phyloP scores from a whole-genome alignment of 1,140 invertebrate species.

The Pinna nobilis region DNA sequence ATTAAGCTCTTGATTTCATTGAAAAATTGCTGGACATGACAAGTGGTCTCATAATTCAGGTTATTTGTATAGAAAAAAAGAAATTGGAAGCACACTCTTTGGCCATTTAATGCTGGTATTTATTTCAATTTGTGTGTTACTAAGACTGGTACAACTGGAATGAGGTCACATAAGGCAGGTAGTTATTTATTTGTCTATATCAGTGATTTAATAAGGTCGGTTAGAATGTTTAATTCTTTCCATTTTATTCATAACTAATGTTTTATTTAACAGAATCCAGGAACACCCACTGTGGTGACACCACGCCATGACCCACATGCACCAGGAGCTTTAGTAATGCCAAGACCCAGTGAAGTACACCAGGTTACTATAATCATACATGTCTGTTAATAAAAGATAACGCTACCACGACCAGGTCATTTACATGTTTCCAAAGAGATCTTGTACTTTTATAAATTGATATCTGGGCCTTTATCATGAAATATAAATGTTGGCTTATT shows the following conservation, averaged over 20 bases:
- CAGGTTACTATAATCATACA: conserved; percentile 54
- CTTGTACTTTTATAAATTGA: no score
- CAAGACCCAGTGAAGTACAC: conserved; percentile 70
- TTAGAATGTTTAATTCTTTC: not conserved
- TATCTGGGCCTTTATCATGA: no score
- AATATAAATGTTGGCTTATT: no score
- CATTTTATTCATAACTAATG: not conserved
- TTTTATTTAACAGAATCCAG: not conserved
- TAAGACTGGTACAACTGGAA: not conserved
- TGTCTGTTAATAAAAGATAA: not conserved
- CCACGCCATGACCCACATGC: conserved; percentile 64
- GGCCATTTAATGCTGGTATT: not conserved
- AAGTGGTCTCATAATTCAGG: no score
- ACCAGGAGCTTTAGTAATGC: conserved; percentile 75
- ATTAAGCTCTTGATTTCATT: no score
- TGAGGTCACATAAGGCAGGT: not conserved
- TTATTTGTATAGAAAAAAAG: not conserved
- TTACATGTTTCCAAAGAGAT: no score
- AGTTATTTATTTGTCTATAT: not conserved
- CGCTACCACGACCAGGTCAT: no score
- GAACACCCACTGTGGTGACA: not conserved
- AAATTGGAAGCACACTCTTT: not conserved
- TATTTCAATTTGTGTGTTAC: not conserved
- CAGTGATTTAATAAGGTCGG: not conserved
- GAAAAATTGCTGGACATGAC: no score